phyloP scores from a whole-genome alignment of 2,888 invertebrate genomes.

The Leptopilina syphax region DNA sequence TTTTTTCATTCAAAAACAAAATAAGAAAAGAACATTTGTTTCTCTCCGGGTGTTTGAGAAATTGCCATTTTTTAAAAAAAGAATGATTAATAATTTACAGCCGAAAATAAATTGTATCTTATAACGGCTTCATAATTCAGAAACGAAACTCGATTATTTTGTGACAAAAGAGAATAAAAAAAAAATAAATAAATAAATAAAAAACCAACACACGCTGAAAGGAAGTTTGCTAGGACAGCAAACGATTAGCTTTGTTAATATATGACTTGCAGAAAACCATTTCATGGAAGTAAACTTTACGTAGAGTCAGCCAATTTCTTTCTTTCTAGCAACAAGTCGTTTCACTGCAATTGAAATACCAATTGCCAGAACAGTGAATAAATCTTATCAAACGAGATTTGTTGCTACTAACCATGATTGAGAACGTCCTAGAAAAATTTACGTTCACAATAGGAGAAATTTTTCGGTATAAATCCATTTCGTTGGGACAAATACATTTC shows the following conservation, averaged over 20 bases:
- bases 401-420: constrained; percentile 4
- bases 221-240: constrained; percentile 29
- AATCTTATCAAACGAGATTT: constrained; percentile 29
- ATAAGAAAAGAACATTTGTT: not conserved
- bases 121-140: not conserved
- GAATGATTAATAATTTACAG: not conserved
- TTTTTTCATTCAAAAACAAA: no score
- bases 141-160: constrained; percentile 3
- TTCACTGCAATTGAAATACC: constrained; percentile 26
- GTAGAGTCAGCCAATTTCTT: constrained; percentile 30
- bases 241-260: constrained; percentile 28
- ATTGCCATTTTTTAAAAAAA: not conserved
- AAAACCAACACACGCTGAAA: not conserved
- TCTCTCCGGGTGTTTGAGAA: not conserved
- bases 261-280: constrained; percentile 7
- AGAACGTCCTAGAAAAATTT: constrained; percentile 1
- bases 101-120: not conserved
- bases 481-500: not conserved
- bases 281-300: constrained; percentile 15
- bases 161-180: not conserved
- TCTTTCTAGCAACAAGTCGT: constrained; percentile 28
- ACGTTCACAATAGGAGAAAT: not conserved
- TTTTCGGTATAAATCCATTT: not conserved
- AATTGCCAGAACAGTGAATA: constrained; percentile 27
- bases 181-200: not conserved